These are phyloP conservation scores for Botia kubotai DNA, from an alignment of 2,797 vertebrate species.

Conservation along the genomic window DNA sequence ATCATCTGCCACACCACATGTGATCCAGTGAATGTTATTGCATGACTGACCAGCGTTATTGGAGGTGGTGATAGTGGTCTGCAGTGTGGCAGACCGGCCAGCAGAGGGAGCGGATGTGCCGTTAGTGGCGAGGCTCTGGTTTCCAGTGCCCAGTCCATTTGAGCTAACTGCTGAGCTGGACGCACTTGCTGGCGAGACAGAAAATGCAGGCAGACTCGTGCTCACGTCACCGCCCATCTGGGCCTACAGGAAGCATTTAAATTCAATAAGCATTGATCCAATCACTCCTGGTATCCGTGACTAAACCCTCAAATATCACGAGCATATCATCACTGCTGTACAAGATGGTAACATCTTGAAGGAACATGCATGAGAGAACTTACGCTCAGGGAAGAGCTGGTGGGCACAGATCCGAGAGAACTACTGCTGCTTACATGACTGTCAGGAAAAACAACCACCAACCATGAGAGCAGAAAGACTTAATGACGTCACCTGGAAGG, in stretches of 20 bases:
- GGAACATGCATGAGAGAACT: constrained; percentile 62
- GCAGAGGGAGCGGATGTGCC: constrained; percentile 77
- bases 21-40: background rate
- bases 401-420: constrained; percentile 80
- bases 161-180: constrained; percentile 69
- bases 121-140: constrained; percentile 81
- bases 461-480: background rate
- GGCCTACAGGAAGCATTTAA: constrained; percentile 38
- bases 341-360: too few relatives aligned
- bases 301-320: too few relatives aligned
- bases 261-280: background rate
- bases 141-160: constrained; percentile 77
- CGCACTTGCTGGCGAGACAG: constrained; percentile 56
- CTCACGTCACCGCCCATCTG: constrained; percentile 82
- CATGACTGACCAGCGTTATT: constrained; percentile 56
- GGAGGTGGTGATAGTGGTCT: constrained; percentile 71
- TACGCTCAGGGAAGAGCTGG: constrained; percentile 84
- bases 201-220: constrained; percentile 71
- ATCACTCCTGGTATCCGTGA: background rate
- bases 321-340: too few relatives aligned
- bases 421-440: constrained; percentile 84
- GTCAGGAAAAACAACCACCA: background rate
- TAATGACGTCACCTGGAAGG: background rate
- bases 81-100: constrained; percentile 82
- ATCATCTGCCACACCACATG: background rate